Conservation (phyloP, 1,140 invertebrate genomes). For the Nasonia vitripennis region DNA sequence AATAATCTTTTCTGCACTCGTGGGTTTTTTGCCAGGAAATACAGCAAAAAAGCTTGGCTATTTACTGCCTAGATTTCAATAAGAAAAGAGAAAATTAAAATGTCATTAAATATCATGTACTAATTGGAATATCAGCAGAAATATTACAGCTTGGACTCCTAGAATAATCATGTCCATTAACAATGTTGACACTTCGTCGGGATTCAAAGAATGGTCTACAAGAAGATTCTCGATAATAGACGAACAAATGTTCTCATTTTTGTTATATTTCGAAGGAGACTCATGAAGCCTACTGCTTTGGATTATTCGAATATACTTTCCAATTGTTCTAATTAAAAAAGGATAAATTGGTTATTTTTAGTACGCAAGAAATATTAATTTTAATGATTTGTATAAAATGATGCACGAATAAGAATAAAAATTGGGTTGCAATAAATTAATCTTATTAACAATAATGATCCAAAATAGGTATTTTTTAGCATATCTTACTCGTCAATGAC, state of each 20-base stretch:
- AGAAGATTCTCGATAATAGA: constrained; percentile 75
- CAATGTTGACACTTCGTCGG: constrained; percentile 78
- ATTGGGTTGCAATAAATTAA: background rate
- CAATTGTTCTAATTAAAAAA: constrained; percentile 68
- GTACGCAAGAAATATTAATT: constrained; percentile 39
- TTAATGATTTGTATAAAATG: constrained; percentile 5
- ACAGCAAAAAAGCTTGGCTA: constrained; percentile 77
- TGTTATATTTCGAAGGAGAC: background rate
- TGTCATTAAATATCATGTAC: too few species aligned
- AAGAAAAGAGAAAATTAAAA: background rate
- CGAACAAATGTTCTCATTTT: constrained; percentile 60
- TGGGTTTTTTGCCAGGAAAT: constrained; percentile 78
- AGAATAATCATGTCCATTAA: constrained; percentile 80
- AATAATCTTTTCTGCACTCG: constrained; percentile 77
- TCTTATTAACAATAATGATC: too few species aligned
- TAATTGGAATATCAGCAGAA: background rate
- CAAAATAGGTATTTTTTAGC: constrained; percentile 32
- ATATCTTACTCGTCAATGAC: constrained; percentile 75
- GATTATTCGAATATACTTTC: constrained; percentile 66
- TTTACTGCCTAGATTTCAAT: constrained; percentile 74
- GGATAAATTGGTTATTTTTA: constrained; percentile 37
- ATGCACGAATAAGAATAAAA: background rate
- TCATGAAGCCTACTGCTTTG: constrained; percentile 60
- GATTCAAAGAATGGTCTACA: constrained; percentile 74
- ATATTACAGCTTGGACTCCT: constrained; percentile 76